Evolutionary conservation across 2,113 vertebrate species (phyloP), one percentile per base, ranked within the genome.

Genomic region (Percopsis transmontana): DNA sequence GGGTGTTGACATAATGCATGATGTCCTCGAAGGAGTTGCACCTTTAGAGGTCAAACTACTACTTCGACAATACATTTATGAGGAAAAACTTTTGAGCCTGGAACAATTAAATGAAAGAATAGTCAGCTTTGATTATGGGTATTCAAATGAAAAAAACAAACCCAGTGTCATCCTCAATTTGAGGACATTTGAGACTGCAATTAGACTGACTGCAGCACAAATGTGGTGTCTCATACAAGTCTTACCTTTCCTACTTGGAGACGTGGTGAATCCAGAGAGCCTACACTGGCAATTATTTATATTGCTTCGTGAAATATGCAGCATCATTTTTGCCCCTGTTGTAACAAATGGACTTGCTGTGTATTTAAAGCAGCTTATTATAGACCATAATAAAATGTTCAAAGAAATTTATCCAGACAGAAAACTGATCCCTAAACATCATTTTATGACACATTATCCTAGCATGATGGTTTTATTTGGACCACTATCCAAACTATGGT

Each of bases 261-360:
- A 68, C 48, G 27, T 68, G 2, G 51, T 18, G 20, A 44, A 20
- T 60, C 11, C 16, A 7, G 19, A 60, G 6, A 68, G 57, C 20
- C 47, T 15, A 60, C 48, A 68, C 41, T 68, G 39, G 66, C 52
- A 42, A 44, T 39, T 52, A 38, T 59, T 47, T 50, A 18, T 68
- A 6, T 42, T 59, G 18, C 47, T 72, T 21, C 13, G 40, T 38
- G 39, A 60, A 52, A 72, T 65, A 52, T 72, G 62, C 56, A 64
- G 62, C 55, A 72, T 65, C 15, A 39, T 72, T 58, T 65, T 72
- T 65, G 70, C 55, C 7, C 54, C 45, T 23, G 54, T 59, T 62
- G 62, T 65, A 41, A 58, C 41, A 41, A 65, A 50, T 19, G 60
- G 45, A 19, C 66, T 52, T 27, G 54, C 55, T 11, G 41, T 48